Evolutionary conservation across 2,888 invertebrate species (phyloP).

Genomic region (Platycheirus albimanus): DNA sequence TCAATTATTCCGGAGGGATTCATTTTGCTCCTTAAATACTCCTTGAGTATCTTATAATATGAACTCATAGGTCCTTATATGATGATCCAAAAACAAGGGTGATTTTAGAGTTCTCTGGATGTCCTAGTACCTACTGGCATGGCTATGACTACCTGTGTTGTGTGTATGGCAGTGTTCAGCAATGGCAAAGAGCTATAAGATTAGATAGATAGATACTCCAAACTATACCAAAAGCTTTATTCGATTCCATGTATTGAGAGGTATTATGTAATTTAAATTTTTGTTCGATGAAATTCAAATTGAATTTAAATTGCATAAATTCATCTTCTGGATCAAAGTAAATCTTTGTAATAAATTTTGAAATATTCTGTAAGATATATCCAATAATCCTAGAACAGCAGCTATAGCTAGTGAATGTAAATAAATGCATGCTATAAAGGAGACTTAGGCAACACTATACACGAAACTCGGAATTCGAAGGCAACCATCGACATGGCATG

Average conservation of each 20-base stretch:
- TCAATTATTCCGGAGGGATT: slow-evolving; percentile 59
- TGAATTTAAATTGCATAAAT: slow-evolving; percentile 18
- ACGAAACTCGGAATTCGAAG: too few relatives aligned
- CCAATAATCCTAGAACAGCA: slow-evolving; percentile 66
- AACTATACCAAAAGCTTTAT: slow-evolving; percentile 27
- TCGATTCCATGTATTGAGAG: too few relatives aligned
- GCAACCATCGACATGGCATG: too few relatives aligned
- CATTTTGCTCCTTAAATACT: slow-evolving; percentile 15
- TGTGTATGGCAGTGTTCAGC: too few relatives aligned
- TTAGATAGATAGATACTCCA: background rate
- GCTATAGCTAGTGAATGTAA: slow-evolving; percentile 33
- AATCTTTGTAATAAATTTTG: slow-evolving; percentile 34
- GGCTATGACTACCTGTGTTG: background rate
- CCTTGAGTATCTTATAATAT: slow-evolving; percentile 14
- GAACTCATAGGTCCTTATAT: background rate
- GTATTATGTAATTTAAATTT: slow-evolving; percentile 11
- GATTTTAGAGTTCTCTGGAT: background rate
- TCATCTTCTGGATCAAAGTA: slow-evolving; percentile 4
- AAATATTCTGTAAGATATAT: slow-evolving; percentile 52
- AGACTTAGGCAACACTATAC: background rate
- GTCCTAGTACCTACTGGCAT: too few relatives aligned
- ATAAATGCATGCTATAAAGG: slow-evolving; percentile 34
- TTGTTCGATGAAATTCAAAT: slow-evolving; percentile 51
- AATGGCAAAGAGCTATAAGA: too few relatives aligned
- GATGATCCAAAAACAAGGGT: background rate